phyloP scores from a whole-genome alignment of 2,888 invertebrate species.

The Hermodice carunculata region DNA sequence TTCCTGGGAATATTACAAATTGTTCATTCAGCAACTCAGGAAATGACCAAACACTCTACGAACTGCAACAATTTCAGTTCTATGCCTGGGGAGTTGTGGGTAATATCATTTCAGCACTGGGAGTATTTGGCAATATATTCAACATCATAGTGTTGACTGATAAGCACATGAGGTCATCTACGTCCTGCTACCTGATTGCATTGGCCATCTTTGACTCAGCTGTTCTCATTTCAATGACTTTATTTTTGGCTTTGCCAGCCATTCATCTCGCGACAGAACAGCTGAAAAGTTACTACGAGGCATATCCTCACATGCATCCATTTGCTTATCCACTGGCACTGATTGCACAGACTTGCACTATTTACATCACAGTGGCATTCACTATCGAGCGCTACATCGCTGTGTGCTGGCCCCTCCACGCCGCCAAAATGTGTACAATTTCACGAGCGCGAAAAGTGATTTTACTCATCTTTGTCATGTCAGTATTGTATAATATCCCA shows the following conservation, averaged over 20 bases:
- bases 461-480: conserved; percentile 82
- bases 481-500: conserved; percentile 89
- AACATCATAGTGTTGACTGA: conserved; percentile 64
- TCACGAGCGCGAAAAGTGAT: conserved; percentile 88
- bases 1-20: too few relatives aligned
- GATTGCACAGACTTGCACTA: conserved; percentile 92
- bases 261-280: conserved; percentile 76
- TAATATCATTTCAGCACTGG: conserved; percentile 88
- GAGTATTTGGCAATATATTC: conserved; percentile 63
- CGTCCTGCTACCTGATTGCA: conserved; percentile 93
- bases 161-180: conserved; percentile 95
- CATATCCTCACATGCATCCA: conserved; percentile 84
- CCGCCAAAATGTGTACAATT: conserved; percentile 91
- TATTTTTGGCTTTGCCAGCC: conserved; percentile 61
- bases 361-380: conserved; percentile 82
- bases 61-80: too few relatives aligned
- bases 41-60: too few relatives aligned
- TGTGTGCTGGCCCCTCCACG: conserved; percentile 80
- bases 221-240: conserved; percentile 77
- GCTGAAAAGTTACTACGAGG: conserved; percentile 80
- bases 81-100: conserved; percentile 89
- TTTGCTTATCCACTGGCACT: conserved; percentile 83
- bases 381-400: conserved; percentile 93
- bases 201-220: conserved; percentile 94
- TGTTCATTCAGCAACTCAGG: too few relatives aligned